These are phyloP conservation scores for Musca domestica DNA, from an alignment of 1,140 invertebrate genomes.

Conservation along the genomic window DNA sequence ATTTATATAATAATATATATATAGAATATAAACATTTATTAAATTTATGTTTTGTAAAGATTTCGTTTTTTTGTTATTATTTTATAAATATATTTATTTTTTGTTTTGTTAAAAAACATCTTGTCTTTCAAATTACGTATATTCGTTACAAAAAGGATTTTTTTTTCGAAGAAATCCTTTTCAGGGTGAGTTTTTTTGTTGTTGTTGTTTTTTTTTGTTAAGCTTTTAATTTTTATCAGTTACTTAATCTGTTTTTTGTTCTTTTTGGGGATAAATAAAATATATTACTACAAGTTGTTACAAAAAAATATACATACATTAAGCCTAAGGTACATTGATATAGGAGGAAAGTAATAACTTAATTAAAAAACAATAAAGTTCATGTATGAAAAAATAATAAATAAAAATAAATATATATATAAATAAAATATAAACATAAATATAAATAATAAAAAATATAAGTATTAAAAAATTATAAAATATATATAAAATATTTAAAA, in stretches of 20 bases:
- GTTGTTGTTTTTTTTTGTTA: neutral
- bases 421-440: too few species aligned
- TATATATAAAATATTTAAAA: too few species aligned
- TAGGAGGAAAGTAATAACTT: neutral
- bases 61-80: too few species aligned
- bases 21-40: conserved; percentile 18
- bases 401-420: too few species aligned
- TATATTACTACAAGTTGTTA: too few species aligned
- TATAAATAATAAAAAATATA: too few species aligned
- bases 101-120: conserved; percentile 31
- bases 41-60: conserved; percentile 32
- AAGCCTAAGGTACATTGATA: conserved; percentile 20
- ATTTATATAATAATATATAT: neutral
- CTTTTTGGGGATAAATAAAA: too few species aligned
- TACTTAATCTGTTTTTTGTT: neutral
- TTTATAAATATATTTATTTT: conserved; percentile 27
- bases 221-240: neutral
- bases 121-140: conserved; percentile 28
- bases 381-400: too few species aligned
- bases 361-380: too few species aligned
- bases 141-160: conserved; percentile 17
- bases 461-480: too few species aligned
- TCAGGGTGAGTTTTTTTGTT: neutral
- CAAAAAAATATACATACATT: neutral
- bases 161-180: neutral